A percentile compares a stretch with the other conserved stretches of the same genome.
phyloP scores from a whole-genome alignment of 2,113 vertebrate genomes.

The Dicerorhinus sumatrensis region DNA sequence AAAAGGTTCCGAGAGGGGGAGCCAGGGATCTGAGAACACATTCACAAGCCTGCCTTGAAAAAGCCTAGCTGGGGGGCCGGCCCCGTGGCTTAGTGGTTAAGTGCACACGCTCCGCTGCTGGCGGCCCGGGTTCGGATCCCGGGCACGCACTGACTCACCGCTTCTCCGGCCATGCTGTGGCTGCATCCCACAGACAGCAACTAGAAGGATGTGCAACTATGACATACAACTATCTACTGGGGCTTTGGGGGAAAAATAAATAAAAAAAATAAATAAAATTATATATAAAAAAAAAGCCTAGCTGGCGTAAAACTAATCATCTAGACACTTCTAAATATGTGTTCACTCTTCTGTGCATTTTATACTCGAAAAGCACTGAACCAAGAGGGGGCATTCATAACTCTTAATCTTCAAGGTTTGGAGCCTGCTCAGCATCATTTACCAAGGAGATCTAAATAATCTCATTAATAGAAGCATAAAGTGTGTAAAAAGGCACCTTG shows the following conservation, averaged over 20 bases:
- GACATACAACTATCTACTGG: too few species aligned
- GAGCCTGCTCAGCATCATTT: not conserved
- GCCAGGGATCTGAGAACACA: not conserved
- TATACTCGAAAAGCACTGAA: constrained; percentile 47
- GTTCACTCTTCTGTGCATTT: constrained; percentile 46
- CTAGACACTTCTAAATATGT: not conserved
- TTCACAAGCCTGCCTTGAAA: not conserved
- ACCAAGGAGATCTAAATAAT: constrained; percentile 51
- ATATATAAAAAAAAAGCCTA: too few species aligned
- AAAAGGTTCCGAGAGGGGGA: not conserved
- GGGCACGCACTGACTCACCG: too few species aligned
- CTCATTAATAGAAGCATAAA: constrained; percentile 32
- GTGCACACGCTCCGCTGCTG: too few species aligned
- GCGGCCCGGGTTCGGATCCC: too few species aligned
- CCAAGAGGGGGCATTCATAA: constrained; percentile 1
- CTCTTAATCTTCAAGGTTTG: not conserved
- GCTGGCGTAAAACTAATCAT: not conserved
- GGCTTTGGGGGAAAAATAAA: too few species aligned
- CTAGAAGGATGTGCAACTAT: too few species aligned
- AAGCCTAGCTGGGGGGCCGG: not conserved
- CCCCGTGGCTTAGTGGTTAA: too few species aligned
- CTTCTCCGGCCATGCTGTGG: too few species aligned
- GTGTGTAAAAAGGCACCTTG: constrained; percentile 3
- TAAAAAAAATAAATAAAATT: too few species aligned
- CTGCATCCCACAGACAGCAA: too few species aligned